phyloP scores from a whole-genome alignment of 2,888 invertebrate genomes.

The Polyploca ridens region DNA sequence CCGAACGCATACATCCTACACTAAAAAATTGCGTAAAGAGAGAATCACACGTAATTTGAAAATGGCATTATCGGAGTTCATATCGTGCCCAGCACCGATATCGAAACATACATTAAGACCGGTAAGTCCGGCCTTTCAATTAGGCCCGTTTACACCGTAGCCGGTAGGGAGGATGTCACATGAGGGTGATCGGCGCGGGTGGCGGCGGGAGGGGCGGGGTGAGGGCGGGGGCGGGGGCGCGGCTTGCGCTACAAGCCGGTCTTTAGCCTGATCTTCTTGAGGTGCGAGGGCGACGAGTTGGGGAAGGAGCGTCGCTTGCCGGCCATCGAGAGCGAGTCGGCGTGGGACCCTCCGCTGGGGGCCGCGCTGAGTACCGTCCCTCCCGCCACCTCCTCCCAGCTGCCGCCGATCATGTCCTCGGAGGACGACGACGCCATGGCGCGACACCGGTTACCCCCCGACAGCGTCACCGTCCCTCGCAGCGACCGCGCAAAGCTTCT shows the following conservation, averaged over 20 bases:
- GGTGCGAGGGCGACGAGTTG: constrained; percentile 58
- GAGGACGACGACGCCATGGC: constrained; percentile 68
- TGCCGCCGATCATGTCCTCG: constrained; percentile 49
- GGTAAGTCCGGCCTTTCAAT: not conserved
- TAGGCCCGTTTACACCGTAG: not conserved
- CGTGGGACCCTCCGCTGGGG: constrained; percentile 24
- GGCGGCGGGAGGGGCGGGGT: constrained; percentile 8
- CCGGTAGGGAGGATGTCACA: not conserved
- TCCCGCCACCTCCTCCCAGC: constrained; percentile 65
- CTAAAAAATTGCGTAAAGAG: constrained; percentile 9
- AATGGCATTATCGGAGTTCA: not conserved
- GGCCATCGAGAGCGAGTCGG: constrained; percentile 34
- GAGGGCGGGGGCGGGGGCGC: constrained; percentile 50
- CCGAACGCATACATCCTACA: constrained; percentile 22
- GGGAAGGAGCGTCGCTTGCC: constrained; percentile 64
- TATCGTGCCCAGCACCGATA: not conserved
- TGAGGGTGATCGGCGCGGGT: constrained; percentile 7
- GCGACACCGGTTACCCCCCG: constrained; percentile 44
- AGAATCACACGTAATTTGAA: constrained; percentile 13
- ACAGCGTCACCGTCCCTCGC: constrained; percentile 44
- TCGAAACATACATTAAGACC: not conserved
- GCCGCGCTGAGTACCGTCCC: constrained; percentile 39
- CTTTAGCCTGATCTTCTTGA: constrained; percentile 78
- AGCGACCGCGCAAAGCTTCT: constrained; percentile 59
- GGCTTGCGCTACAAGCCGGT: constrained; percentile 67